phyloP scores from a whole-genome alignment of 2,113 vertebrate species.

The Patagioenas fasciata region DNA sequence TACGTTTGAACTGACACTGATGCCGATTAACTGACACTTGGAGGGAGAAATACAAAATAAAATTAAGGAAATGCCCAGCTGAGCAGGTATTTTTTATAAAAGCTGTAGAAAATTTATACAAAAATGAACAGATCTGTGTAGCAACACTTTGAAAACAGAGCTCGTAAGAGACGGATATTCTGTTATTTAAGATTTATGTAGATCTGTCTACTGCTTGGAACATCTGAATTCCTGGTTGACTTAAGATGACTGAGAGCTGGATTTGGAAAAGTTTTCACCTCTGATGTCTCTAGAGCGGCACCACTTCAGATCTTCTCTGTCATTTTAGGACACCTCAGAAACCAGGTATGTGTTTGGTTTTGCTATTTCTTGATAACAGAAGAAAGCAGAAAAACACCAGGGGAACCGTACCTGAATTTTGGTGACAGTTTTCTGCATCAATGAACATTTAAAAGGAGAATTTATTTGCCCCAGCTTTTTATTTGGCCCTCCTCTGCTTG shows the following conservation, averaged over 20 bases:
- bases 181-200: background rate
- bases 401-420: background rate
- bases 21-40: background rate
- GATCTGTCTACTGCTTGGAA: background rate
- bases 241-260: background rate
- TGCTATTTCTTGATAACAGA: background rate
- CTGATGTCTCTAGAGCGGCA: background rate
- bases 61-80: background rate
- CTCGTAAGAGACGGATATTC: background rate
- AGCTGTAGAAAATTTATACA: background rate
- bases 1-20: background rate
- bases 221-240: background rate
- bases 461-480: background rate
- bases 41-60: background rate
- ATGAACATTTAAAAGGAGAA: background rate
- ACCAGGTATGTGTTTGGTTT: background rate
- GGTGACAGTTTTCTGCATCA: background rate
- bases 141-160: background rate
- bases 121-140: background rate
- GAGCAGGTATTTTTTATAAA: background rate
- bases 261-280: background rate
- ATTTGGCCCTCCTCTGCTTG: background rate
- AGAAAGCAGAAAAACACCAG: background rate
- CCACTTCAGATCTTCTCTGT: background rate
- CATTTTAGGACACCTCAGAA: background rate